phyloP scores from a whole-genome alignment of 2,797 vertebrate species.

The Mus minutoides region DNA sequence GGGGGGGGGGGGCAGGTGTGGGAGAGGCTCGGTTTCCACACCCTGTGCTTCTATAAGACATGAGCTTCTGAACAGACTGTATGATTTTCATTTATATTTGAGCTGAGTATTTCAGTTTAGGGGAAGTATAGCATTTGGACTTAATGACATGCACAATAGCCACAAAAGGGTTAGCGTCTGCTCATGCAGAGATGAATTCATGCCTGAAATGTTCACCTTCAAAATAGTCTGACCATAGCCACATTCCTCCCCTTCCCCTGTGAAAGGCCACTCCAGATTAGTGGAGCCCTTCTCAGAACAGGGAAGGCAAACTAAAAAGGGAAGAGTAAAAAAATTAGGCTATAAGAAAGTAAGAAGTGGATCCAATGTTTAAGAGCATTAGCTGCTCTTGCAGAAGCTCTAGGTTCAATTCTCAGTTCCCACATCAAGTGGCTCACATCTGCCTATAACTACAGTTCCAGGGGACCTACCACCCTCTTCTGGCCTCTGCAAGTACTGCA shows the following conservation, averaged over 20 bases:
- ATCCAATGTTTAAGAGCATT: neutral
- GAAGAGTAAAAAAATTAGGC: neutral
- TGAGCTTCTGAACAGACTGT: neutral
- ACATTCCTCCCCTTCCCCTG: neutral
- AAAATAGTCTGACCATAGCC: neutral
- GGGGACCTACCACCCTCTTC: no score
- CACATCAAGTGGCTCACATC: neutral
- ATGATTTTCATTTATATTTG: neutral
- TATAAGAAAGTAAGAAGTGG: neutral
- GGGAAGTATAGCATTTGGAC: neutral
- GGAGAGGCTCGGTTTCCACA: neutral
- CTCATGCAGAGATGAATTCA: neutral
- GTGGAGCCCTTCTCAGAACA: neutral
- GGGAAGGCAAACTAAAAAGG: neutral
- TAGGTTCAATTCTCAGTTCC: neutral
- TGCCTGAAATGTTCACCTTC: neutral
- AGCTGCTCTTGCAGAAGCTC: neutral
- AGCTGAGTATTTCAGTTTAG: constrained; percentile 49
- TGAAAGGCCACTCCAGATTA: neutral
- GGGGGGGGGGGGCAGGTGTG: neutral
- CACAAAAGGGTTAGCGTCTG: neutral
- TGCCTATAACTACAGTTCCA: neutral
- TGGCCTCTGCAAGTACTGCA: neutral
- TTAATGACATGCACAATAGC: neutral
- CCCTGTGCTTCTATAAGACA: neutral